Evolutionary conservation across 2,113 vertebrate species (phyloP), one percentile per base, ranked within the genome.

Genomic region (Tyto alba): DNA sequence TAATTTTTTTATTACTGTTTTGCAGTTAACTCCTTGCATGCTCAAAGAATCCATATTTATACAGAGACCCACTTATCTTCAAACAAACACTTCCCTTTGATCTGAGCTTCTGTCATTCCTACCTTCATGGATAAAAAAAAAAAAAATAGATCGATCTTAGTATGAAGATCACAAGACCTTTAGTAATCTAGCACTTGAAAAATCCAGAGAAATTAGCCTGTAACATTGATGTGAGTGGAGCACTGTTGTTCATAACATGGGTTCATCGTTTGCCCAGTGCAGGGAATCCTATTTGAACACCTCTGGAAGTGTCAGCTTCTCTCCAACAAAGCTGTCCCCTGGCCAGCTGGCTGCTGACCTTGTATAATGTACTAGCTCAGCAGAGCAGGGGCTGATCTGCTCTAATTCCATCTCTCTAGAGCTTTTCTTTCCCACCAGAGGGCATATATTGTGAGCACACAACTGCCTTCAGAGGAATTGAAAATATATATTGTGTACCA

Each of bases 361-460:
- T 85, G 62, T 73, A 87, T 40, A 96, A 95, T 73, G 81, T 32
- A 74, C 74, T 10, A 50, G 84, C 86, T 96, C 94, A 95, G 92
- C 94, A 89, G 67, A 69, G 74, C 69, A 82, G 16, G 71, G 57
- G 36, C 71, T 95, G 77, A 96, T 91, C 92, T 91, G 74, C 84
- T 76, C 64, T 63, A 95, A 95, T 96, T 96, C 89, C 55, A 34
- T 47, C 22, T 78, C 90, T 91, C 89, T 50, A 55, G 63, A 89
- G 77, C 81, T 94, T 92, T 91, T 82, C 89, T 94, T 88, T 95
- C 86, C 94, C 94, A 93, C 71, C 94, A 92, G 92, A 96, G 95
- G 95, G 94, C 94, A 96, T 40, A 76, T 32, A 67, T 74, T 83
- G 87, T 67, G 62, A 85, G 40, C 20, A 40, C 45, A 91, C 84